Evolutionary conservation across 2,797 vertebrate species (phyloP).

Genomic region (Micropoecilia bifurca): DNA sequence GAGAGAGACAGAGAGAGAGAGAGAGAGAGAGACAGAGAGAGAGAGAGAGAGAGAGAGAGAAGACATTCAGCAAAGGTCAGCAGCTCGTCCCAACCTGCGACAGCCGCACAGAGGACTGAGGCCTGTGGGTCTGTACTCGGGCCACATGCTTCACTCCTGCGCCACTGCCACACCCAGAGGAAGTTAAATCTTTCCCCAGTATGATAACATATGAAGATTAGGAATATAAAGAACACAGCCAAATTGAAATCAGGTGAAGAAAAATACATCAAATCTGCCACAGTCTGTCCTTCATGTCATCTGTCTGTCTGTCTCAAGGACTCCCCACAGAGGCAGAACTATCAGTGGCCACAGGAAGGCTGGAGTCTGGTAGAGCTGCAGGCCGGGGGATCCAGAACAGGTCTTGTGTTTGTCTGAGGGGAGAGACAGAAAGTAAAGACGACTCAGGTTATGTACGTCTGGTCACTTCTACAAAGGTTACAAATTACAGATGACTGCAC

Average conservation of each 20-base stretch:
- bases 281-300: constrained; percentile 9
- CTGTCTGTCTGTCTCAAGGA: constrained; percentile 12
- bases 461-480: not conserved
- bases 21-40: too few relatives aligned
- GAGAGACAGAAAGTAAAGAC: not conserved
- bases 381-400: not conserved
- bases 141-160: not conserved
- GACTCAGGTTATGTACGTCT: too few relatives aligned
- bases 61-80: too few relatives aligned
- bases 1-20: too few relatives aligned
- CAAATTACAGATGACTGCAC: not conserved
- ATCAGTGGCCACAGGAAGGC: constrained; percentile 29
- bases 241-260: not conserved
- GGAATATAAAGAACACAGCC: not conserved
- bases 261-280: not conserved
- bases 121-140: not conserved
- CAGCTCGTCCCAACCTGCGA: too few relatives aligned
- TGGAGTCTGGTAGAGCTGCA: not conserved
- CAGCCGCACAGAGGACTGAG: not conserved
- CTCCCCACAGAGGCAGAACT: constrained; percentile 39
- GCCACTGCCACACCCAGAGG: not conserved
- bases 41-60: too few relatives aligned
- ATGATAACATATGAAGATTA: too few relatives aligned
- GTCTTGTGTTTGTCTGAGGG: not conserved
- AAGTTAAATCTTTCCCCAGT: not conserved